Conservation (phyloP, 2,888 invertebrate genomes). For the Erannis defoliaria region DNA sequence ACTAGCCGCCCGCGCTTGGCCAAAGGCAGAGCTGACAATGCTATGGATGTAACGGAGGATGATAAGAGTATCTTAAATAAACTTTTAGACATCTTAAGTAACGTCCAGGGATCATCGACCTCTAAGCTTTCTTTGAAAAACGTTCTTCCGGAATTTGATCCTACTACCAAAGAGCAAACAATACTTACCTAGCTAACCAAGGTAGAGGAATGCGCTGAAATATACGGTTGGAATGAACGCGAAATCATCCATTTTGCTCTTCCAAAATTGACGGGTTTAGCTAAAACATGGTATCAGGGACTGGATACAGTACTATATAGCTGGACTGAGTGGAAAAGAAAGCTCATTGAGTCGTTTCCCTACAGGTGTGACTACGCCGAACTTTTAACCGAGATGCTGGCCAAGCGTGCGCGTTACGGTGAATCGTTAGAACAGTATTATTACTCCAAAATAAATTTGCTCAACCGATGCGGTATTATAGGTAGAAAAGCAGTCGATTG, state of each 20-base stretch:
- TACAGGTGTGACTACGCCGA: background rate
- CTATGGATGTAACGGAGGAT: background rate
- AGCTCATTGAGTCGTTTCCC: background rate
- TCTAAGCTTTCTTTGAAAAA: background rate
- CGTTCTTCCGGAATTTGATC: background rate
- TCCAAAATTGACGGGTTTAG: no score
- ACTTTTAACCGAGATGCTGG: background rate
- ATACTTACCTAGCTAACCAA: background rate
- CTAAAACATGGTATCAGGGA: constrained; percentile 1
- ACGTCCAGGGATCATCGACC: background rate
- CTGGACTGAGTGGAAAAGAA: background rate
- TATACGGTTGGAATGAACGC: background rate
- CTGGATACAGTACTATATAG: background rate
- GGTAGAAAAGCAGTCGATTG: background rate
- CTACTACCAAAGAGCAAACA: background rate
- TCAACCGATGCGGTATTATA: background rate
- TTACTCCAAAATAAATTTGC: background rate
- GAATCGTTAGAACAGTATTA: background rate
- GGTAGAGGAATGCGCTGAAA: background rate
- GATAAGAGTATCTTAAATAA: background rate
- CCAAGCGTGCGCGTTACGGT: constrained; percentile 1
- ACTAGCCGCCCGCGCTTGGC: background rate
- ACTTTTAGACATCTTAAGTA: background rate
- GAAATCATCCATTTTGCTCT: constrained; percentile 1
- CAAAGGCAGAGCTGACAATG: no score